phyloP scores from a whole-genome alignment of 1,140 invertebrate species.

The Zaprionus davidi region DNA sequence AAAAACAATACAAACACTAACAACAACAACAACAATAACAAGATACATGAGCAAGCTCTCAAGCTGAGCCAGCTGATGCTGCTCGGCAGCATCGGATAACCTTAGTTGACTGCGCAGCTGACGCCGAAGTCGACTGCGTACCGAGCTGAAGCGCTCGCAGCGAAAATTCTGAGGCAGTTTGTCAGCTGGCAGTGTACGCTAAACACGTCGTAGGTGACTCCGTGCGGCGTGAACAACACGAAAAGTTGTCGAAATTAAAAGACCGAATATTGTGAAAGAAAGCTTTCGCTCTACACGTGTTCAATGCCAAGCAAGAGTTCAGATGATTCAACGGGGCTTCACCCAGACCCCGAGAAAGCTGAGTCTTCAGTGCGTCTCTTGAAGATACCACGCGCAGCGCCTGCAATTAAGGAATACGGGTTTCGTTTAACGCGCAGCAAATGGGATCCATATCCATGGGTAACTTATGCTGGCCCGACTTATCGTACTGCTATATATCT shows the following conservation, averaged over 20 bases:
- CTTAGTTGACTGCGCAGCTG: conserved; percentile 16
- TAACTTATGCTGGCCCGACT: conserved; percentile 55
- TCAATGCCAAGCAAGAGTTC: conserved; percentile 22
- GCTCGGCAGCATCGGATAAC: conserved; percentile 32
- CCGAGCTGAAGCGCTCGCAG: conserved; percentile 22
- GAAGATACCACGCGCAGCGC: conserved; percentile 74
- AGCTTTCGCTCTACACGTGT: conserved; percentile 28
- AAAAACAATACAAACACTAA: conserved; percentile 12
- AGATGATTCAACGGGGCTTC: background rate
- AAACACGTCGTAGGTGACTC: conserved; percentile 56
- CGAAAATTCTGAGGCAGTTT: conserved; percentile 59
- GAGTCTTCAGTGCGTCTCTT: conserved; percentile 73
- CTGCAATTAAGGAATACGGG: conserved; percentile 84
- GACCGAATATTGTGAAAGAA: conserved; percentile 4
- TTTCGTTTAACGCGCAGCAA: conserved; percentile 88
- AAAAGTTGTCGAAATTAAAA: conserved; percentile 8
- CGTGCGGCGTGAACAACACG: conserved; percentile 18
- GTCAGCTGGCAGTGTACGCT: conserved; percentile 50
- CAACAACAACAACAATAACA: background rate
- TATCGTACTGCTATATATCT: conserved; percentile 8
- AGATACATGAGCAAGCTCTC: conserved; percentile 9
- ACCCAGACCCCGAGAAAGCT: background rate
- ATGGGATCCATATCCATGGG: conserved; percentile 90
- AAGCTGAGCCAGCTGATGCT: conserved; percentile 49
- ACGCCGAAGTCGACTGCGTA: conserved; percentile 8